Evolutionary conservation across 2,113 vertebrate species (phyloP).

Genomic region (Percina caprodes): DNA sequence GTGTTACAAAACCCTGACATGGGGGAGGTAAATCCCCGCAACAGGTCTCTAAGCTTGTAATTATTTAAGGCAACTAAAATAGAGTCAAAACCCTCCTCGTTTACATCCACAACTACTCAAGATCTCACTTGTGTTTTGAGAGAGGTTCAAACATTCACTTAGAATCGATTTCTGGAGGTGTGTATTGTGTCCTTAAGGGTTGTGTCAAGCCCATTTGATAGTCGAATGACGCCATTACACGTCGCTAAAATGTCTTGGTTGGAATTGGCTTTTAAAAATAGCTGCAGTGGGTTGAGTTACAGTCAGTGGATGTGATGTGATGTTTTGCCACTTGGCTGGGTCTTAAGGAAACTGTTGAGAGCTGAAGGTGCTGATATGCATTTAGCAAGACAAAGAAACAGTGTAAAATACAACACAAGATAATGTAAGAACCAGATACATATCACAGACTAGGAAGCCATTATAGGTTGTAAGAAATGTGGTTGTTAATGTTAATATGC

Average conservation of each 20-base stretch:
- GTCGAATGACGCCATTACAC: conserved; percentile 70
- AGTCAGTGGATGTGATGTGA: conserved; percentile 77
- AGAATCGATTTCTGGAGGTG: conserved; percentile 34
- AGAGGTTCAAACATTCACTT: conserved; percentile 9
- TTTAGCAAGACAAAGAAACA: background rate
- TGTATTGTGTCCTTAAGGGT: conserved; percentile 52
- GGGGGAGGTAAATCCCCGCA: conserved; percentile 58
- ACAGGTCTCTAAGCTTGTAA: conserved; percentile 38
- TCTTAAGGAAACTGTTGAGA: conserved; percentile 64
- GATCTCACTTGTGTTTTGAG: conserved; percentile 22
- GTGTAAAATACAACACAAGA: background rate
- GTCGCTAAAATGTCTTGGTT: conserved; percentile 84
- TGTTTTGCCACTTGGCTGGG: conserved; percentile 76
- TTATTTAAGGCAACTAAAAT: conserved; percentile 55
- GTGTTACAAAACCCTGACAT: conserved; percentile 70
- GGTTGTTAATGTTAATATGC: background rate
- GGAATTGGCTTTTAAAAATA: conserved; percentile 85
- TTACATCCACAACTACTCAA: conserved; percentile 7
- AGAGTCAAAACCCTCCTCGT: background rate
- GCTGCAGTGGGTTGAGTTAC: conserved; percentile 82
- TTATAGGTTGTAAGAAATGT: background rate
- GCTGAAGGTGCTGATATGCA: conserved; percentile 16
- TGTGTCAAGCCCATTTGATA: conserved; percentile 65
- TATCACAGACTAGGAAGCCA: background rate
- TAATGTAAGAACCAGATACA: background rate